Conservation (phyloP, 2,113 vertebrate species). For the Todiramphus chloris region DNA sequence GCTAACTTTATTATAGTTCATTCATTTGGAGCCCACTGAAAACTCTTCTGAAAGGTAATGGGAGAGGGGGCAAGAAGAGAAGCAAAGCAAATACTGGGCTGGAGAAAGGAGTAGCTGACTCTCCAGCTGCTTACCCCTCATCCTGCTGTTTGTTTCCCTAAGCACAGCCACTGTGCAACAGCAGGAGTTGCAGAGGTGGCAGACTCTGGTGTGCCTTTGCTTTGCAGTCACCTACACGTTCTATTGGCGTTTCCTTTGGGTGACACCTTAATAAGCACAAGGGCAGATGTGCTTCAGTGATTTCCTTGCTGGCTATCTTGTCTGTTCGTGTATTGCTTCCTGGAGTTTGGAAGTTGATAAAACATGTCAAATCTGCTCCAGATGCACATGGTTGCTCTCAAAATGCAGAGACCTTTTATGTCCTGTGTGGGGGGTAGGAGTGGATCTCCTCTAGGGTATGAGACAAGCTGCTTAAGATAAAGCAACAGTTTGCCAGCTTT, state of each 20-base stretch:
- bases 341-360: neutral
- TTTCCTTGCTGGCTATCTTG: neutral
- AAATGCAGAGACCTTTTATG: neutral
- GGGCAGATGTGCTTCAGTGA: neutral
- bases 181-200: neutral
- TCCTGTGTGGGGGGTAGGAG: neutral
- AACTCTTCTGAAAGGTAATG: neutral
- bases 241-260: neutral
- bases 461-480: neutral
- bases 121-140: neutral
- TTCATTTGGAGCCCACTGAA: neutral
- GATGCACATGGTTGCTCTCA: neutral
- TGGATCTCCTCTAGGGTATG: neutral
- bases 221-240: neutral
- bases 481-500: neutral
- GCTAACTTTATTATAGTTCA: neutral
- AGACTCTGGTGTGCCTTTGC: fast-evolving
- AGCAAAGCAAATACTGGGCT: neutral
- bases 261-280: neutral
- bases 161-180: neutral
- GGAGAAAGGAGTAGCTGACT: neutral
- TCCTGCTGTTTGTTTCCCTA: neutral
- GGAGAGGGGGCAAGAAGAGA: neutral
- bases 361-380: neutral
- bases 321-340: neutral